phyloP scores from a whole-genome alignment of 2,113 vertebrate genomes.

The Gymnorhina tibicen region DNA sequence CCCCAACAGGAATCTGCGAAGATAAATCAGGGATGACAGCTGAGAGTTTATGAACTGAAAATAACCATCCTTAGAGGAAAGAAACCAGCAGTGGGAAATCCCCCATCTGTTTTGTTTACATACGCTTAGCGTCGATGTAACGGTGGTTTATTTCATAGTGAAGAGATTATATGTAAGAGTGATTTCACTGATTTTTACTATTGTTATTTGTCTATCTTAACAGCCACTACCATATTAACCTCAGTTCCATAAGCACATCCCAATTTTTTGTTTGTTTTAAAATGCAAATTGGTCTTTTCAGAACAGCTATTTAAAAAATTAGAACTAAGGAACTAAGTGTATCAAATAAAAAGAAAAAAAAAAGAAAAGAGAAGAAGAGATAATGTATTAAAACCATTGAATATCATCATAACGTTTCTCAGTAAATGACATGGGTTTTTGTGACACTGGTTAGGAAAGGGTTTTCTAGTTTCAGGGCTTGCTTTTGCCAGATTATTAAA shows the following conservation, averaged over 20 bases:
- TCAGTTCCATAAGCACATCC: not conserved
- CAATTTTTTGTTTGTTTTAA: not conserved
- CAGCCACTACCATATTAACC: not conserved
- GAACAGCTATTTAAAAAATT: not conserved
- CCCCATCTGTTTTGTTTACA: constrained; percentile 35
- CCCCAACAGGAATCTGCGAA: not conserved
- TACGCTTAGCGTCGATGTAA: not conserved
- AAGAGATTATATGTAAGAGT: not conserved
- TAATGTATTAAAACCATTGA: not conserved
- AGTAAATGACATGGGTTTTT: not conserved
- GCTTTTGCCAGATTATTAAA: not conserved
- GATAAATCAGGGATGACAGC: constrained; percentile 9
- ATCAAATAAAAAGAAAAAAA: not conserved
- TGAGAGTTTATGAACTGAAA: constrained; percentile 53
- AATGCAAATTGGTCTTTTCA: not conserved
- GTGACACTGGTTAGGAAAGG: not conserved
- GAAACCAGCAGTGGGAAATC: constrained; percentile 17
- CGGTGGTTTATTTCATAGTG: not conserved
- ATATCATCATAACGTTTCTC: not conserved
- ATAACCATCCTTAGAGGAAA: constrained; percentile 14
- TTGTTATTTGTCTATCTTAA: not conserved
- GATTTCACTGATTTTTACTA: not conserved
- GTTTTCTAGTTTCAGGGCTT: not conserved
- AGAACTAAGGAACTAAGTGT: not conserved
- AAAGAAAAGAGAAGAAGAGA: not conserved